phyloP scores from a whole-genome alignment of 2,888 invertebrate species.

The Petrolisthes manimaculis region DNA sequence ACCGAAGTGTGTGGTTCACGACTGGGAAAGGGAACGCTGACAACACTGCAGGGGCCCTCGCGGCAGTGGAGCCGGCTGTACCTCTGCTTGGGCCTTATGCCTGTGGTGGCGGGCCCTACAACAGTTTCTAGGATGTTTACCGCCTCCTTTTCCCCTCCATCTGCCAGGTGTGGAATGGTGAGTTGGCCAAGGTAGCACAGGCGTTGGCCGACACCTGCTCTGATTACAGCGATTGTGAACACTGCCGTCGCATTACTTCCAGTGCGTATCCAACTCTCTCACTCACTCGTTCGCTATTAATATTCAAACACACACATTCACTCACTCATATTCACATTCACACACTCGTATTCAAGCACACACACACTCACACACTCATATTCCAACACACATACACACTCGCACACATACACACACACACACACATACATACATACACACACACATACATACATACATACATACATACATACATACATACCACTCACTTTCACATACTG shows the following conservation, averaged over 20 bases:
- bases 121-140: not conserved
- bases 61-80: too few species aligned
- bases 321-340: too few species aligned
- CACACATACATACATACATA: too few species aligned
- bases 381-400: too few species aligned
- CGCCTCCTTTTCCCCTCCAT: not conserved
- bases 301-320: not conserved
- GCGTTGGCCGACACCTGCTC: slow-evolving; percentile 15
- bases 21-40: too few species aligned
- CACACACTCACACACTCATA: too few species aligned
- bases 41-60: too few species aligned
- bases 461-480: not conserved
- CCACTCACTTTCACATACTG: not conserved
- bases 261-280: not conserved
- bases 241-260: not conserved
- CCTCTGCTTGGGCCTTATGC: too few species aligned
- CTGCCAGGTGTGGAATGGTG: slow-evolving; percentile 15
- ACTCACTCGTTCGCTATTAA: not conserved
- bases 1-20: too few species aligned
- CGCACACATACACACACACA: too few species aligned
- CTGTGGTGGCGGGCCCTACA: not conserved
- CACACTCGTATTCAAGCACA: too few species aligned
- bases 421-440: too few species aligned
- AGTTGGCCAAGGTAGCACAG: slow-evolving; percentile 21
- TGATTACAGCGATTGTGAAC: not conserved